Evolutionary conservation across 2,888 invertebrate species (phyloP).

Genomic region (Brachyopa scutellaris): DNA sequence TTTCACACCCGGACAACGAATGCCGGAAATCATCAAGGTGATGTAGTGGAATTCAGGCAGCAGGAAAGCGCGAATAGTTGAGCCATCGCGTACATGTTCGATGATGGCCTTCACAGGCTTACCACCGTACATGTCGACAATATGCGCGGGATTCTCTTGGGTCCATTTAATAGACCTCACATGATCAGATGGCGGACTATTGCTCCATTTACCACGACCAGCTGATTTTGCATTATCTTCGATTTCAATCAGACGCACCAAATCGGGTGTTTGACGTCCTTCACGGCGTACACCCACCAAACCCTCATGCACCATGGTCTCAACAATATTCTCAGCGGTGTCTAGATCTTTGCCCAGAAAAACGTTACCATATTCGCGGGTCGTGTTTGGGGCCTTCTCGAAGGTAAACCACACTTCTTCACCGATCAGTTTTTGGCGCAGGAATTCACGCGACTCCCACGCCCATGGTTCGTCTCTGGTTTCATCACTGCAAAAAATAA

Average conservation of each 20-base stretch:
- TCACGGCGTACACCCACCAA: constrained; percentile 90
- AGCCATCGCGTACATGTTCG: constrained; percentile 98
- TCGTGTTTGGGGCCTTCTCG: constrained; percentile 92
- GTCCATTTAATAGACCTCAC: constrained; percentile 94
- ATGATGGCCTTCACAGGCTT: constrained; percentile 96
- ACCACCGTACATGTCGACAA: constrained; percentile 92
- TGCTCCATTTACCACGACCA: constrained; percentile 92
- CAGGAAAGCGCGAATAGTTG: constrained; percentile 95
- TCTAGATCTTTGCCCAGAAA: constrained; percentile 91
- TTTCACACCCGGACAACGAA: constrained; percentile 92
- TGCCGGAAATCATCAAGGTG: constrained; percentile 97
- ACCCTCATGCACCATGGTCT: constrained; percentile 94
- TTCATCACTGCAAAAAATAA: constrained; percentile 84
- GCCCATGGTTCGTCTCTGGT: constrained; percentile 96
- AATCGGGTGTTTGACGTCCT: constrained; percentile 86
- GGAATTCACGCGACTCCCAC: constrained; percentile 98
- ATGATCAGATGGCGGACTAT: constrained; percentile 84
- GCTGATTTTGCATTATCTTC: constrained; percentile 95
- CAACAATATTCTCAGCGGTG: constrained; percentile 93
- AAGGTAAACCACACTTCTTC: constrained; percentile 92
- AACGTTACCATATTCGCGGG: constrained; percentile 94
- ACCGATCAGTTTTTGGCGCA: constrained; percentile 95
- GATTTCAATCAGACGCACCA: constrained; percentile 89
- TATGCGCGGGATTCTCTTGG: constrained; percentile 91
- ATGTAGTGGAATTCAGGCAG: constrained; percentile 95